A percentile compares a stretch with the other conserved stretches of the same genome.
Conservation (phyloP, 2,888 invertebrate genomes). For the Drosophila mulleri region DNA sequence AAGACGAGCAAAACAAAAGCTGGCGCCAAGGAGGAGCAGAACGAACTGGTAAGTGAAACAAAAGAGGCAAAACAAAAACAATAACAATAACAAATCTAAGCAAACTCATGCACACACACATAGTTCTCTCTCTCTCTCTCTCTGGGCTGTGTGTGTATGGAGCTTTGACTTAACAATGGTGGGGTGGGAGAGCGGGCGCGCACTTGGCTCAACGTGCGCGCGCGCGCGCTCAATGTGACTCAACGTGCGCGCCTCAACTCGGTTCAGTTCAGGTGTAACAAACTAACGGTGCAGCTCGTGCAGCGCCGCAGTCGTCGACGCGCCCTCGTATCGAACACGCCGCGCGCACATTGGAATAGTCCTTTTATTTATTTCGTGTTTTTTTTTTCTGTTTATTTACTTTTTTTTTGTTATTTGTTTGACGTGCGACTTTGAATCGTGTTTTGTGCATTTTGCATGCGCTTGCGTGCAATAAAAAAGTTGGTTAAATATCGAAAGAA, state of each 20-base stretch:
- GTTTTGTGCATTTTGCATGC: constrained; percentile 30
- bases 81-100: constrained; percentile 29
- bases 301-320: constrained; percentile 71
- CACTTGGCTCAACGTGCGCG: constrained; percentile 52
- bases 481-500: constrained; percentile 38
- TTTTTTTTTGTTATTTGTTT: constrained; percentile 9
- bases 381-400: constrained; percentile 15
- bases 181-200: constrained; percentile 33
- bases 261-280: constrained; percentile 77
- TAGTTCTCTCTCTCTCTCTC: not conserved
- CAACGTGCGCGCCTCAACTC: constrained; percentile 21
- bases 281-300: constrained; percentile 77
- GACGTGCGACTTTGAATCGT: constrained; percentile 39
- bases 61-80: constrained; percentile 16
- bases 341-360: constrained; percentile 41
- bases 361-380: constrained; percentile 12
- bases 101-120: constrained; percentile 11
- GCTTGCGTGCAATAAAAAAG: constrained; percentile 41
- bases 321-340: constrained; percentile 69
- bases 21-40: constrained; percentile 77
- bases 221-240: constrained; percentile 19
- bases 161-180: constrained; percentile 52
- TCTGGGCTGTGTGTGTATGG: constrained; percentile 9
- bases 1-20: constrained; percentile 69
- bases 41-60: constrained; percentile 67